These are phyloP conservation scores for Drosophila arizonae DNA, from an alignment of 1,140 invertebrate species.

Conservation along the genomic window DNA sequence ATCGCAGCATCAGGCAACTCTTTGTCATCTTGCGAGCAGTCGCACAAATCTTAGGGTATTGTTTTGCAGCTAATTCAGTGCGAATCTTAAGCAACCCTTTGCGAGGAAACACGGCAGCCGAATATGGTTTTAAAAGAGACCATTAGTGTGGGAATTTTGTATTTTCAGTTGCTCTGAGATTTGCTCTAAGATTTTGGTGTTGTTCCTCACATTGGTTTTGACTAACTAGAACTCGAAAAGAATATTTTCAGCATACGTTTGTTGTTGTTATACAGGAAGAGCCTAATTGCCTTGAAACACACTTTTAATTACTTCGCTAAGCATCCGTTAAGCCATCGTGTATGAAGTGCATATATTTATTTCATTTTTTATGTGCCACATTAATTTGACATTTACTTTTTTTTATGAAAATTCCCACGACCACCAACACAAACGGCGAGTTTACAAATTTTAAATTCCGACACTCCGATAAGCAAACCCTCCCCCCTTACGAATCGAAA, in stretches of 20 bases:
- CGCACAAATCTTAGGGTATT: constrained; percentile 44
- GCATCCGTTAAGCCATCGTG: constrained; percentile 40
- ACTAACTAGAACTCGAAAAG: too few relatives aligned
- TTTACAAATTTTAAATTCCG: constrained; percentile 69
- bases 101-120: neutral
- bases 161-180: neutral
- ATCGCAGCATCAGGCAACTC: constrained; percentile 9
- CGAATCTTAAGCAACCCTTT: constrained; percentile 2
- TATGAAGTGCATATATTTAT: neutral
- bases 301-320: constrained; percentile 54
- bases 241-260: too few relatives aligned
- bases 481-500: constrained; percentile 2
- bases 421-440: constrained; percentile 51
- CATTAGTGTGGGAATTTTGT: constrained; percentile 21
- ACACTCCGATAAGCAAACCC: constrained; percentile 54
- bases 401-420: constrained; percentile 65
- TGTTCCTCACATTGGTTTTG: neutral
- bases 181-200: constrained; percentile 1
- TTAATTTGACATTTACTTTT: constrained; percentile 31
- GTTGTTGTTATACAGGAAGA: too few relatives aligned
- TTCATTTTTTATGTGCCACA: neutral
- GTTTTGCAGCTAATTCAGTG: constrained; percentile 10
- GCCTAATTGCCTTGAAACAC: neutral
- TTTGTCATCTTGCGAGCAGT: neutral
- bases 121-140: neutral